Evolutionary conservation across 2,797 vertebrate genomes (phyloP).

Genomic region (Semaprochilodus insignis): DNA sequence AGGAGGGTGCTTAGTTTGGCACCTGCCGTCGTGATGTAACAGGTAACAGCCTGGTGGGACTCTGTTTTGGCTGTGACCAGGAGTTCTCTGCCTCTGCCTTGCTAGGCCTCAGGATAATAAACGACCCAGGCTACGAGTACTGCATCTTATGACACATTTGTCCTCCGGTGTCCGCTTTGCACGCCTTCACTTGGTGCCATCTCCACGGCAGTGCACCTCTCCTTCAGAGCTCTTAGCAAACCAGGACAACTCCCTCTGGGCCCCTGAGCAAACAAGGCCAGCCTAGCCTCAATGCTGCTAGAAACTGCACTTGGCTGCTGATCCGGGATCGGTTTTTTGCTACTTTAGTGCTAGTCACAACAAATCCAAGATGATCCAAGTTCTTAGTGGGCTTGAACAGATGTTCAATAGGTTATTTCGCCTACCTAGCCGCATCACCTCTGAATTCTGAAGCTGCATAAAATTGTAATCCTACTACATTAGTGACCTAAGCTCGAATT

Average conservation of each 20-base stretch:
- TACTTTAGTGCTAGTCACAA: background rate
- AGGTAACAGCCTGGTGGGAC: conserved; percentile 28
- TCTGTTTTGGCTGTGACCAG: conserved; percentile 26
- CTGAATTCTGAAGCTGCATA: too few relatives aligned
- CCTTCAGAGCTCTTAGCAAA: conserved; percentile 57
- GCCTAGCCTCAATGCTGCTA: background rate
- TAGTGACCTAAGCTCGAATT: background rate
- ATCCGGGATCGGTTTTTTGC: background rate
- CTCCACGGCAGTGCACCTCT: conserved; percentile 14
- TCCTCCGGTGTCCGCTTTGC: conserved; percentile 35
- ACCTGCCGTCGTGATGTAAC: conserved; percentile 51
- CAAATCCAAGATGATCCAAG: background rate
- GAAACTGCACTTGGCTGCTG: conserved; percentile 33
- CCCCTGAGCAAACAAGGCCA: conserved; percentile 54
- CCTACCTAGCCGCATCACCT: background rate
- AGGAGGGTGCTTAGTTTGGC: conserved; percentile 42
- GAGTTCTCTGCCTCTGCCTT: conserved; percentile 4
- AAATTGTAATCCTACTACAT: background rate
- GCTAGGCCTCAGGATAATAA: conserved; percentile 41
- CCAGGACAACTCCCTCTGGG: conserved; percentile 56
- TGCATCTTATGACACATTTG: conserved; percentile 45
- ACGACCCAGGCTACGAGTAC: conserved; percentile 1
- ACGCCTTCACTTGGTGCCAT: background rate
- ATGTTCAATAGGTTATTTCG: background rate
- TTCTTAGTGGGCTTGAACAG: background rate